Evolutionary conservation across 1,140 invertebrate species (phyloP).

Genomic region (Ips typographus): DNA sequence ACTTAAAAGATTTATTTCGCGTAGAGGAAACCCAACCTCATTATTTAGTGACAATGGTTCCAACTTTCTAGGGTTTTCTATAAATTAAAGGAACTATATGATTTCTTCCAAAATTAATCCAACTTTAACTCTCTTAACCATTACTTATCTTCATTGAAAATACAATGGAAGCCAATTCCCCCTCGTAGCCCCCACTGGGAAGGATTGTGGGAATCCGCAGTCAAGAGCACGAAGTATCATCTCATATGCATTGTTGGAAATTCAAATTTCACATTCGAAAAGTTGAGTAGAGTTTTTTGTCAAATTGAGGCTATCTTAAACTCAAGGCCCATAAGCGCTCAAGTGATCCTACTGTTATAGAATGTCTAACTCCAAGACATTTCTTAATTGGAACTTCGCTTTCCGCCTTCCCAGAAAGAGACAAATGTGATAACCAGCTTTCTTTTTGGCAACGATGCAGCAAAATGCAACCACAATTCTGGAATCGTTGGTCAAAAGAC

Average conservation of each 20-base stretch:
- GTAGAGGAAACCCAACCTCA: slow-evolving; percentile 38
- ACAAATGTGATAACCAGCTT: neutral
- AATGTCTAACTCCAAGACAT: slow-evolving; percentile 46
- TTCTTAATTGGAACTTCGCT: slow-evolving; percentile 48
- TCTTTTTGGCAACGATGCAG: neutral
- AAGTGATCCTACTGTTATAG: slow-evolving; percentile 40
- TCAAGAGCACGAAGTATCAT: slow-evolving; percentile 43
- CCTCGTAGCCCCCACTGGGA: slow-evolving; percentile 41
- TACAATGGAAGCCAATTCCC: slow-evolving; percentile 41
- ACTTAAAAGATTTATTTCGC: slow-evolving; percentile 51
- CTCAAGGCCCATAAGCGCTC: slow-evolving; percentile 44
- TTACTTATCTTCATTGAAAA: neutral
- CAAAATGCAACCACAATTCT: neutral
- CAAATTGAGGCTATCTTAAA: slow-evolving; percentile 45
- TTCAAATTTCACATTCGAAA: slow-evolving; percentile 42
- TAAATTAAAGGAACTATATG: slow-evolving; percentile 13
- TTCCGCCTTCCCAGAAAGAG: slow-evolving; percentile 33
- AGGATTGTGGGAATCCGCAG: slow-evolving; percentile 39
- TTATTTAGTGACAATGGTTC: slow-evolving; percentile 32
- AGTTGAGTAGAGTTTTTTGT: slow-evolving; percentile 6
- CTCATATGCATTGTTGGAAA: slow-evolving; percentile 38
- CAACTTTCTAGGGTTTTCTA: slow-evolving; percentile 24
- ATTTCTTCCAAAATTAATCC: slow-evolving; percentile 11
- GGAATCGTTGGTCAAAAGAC: neutral
- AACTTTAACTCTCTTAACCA: neutral